Evolutionary conservation across 2,888 invertebrate genomes (phyloP).

Genomic region (Pollenia amentaria): DNA sequence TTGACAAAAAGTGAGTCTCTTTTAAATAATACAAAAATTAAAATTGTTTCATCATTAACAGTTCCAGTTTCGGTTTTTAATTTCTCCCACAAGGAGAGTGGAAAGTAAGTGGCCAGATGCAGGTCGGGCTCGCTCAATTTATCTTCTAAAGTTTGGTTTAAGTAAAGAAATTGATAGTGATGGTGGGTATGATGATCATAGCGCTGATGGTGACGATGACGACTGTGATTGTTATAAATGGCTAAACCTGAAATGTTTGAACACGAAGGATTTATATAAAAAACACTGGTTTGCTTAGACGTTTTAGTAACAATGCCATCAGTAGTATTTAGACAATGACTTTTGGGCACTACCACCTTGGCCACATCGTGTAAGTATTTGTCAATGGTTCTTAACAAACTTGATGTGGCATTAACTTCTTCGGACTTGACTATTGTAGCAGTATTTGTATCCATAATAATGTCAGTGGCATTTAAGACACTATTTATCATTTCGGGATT

Average conservation of each 20-base stretch:
- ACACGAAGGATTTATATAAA: conserved; percentile 62
- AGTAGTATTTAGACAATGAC: conserved; percentile 5
- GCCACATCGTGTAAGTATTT: conserved; percentile 50
- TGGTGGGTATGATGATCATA: conserved; percentile 27
- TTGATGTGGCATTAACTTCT: conserved; percentile 15
- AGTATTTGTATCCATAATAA: conserved; percentile 28
- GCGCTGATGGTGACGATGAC: neutral
- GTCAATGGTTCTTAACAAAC: conserved; percentile 41
- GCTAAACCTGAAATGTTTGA: conserved; percentile 64
- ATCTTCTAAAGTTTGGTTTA: conserved; percentile 53
- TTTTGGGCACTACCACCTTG: neutral
- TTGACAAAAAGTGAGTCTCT: conserved; percentile 57
- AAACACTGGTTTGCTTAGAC: conserved; percentile 31
- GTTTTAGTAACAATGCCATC: conserved; percentile 14
- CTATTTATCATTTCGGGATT: conserved; percentile 2
- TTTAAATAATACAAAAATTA: conserved; percentile 45
- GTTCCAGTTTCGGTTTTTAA: conserved; percentile 3
- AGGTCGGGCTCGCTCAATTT: conserved; percentile 23
- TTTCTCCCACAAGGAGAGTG: conserved; percentile 36
- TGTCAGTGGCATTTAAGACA: conserved; percentile 42
- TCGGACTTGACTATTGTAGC: neutral
- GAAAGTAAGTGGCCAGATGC: conserved; percentile 54
- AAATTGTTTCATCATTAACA: conserved; percentile 44
- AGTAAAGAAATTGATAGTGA: conserved; percentile 43
- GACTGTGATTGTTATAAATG: conserved; percentile 14